Evolutionary conservation across 2,888 invertebrate genomes (phyloP).

Genomic region (Blomia tropicalis): DNA sequence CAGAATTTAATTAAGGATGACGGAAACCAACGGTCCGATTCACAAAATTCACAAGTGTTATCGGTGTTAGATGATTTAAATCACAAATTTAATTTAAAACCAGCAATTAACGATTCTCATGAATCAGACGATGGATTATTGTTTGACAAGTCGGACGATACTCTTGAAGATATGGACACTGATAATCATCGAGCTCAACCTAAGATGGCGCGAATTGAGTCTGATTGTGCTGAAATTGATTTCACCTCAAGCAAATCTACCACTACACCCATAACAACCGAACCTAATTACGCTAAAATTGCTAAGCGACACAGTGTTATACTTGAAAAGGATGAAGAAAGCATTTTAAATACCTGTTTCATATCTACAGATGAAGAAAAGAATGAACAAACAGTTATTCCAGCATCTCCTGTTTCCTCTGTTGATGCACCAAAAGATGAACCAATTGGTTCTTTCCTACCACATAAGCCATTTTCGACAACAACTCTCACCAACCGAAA

Average conservation of each 20-base stretch:
- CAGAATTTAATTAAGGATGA: not conserved
- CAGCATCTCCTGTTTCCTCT: not conserved
- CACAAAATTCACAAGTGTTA: not conserved
- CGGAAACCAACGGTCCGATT: not conserved
- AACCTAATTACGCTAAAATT: not conserved
- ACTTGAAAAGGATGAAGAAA: not conserved
- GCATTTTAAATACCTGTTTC: not conserved
- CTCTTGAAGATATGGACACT: not conserved
- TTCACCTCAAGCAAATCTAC: not conserved
- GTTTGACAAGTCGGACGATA: not conserved
- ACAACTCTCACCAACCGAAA: not conserved
- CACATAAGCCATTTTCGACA: not conserved
- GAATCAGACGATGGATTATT: not conserved
- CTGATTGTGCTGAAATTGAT: not conserved
- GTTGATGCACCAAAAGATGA: not conserved
- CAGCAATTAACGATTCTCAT: not conserved
- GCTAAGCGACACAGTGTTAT: too few species aligned
- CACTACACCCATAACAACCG: not conserved
- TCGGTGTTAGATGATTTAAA: not conserved
- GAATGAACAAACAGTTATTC: not conserved
- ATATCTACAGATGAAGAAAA: not conserved
- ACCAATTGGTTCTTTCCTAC: too few species aligned
- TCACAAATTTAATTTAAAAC: not conserved
- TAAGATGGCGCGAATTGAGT: not conserved
- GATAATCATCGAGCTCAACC: not conserved